These are phyloP conservation scores for Isurus oxyrinchus DNA, from an alignment of 2,113 vertebrate species.

Conservation along the genomic window DNA sequence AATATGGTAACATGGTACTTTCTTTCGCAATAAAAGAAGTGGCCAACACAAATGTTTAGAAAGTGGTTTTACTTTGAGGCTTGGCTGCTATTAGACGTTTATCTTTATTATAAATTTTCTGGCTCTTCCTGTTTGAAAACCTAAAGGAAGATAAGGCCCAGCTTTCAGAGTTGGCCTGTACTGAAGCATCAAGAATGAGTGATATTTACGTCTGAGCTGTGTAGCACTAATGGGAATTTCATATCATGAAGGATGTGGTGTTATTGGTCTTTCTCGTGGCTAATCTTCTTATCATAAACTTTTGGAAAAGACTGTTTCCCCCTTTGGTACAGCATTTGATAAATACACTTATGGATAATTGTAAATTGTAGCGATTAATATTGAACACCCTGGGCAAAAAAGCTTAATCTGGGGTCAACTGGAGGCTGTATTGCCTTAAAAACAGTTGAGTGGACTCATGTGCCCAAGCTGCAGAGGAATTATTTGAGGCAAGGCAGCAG, in stretches of 20 bases:
- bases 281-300: neutral
- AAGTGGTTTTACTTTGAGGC: neutral
- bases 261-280: neutral
- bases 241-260: neutral
- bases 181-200: neutral
- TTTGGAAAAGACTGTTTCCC: neutral
- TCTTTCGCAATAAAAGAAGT: neutral
- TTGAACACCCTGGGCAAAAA: neutral
- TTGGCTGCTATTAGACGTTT: neutral
- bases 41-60: constrained; percentile 18
- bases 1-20: neutral
- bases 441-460: neutral
- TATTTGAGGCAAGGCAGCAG: neutral
- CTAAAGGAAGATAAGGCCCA: neutral
- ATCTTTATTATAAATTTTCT: constrained; percentile 7
- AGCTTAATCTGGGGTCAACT: neutral
- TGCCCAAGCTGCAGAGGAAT: neutral
- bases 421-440: neutral
- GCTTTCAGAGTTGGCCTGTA: neutral
- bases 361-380: neutral
- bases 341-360: neutral
- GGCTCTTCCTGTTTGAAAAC: neutral
- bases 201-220: neutral
- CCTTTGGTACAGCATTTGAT: neutral
- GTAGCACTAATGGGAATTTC: neutral